A percentile compares a stretch with the other conserved stretches of the same genome.
These are phyloP conservation scores for Notocelia uddmanniana DNA, from an alignment of 2,888 invertebrate species.

Conservation along the genomic window DNA sequence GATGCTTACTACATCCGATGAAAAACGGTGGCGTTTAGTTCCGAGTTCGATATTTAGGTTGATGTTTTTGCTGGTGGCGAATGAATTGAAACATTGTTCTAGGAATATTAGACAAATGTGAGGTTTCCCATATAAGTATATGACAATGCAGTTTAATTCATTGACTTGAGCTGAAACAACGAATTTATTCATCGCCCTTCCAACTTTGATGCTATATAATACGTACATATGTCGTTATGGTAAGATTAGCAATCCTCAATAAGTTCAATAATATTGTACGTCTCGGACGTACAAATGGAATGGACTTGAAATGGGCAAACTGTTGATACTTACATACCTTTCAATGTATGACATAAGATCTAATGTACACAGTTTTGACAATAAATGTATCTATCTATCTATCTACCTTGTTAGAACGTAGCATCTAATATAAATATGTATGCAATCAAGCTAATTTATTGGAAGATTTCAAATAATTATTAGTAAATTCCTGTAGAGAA, in stretches of 20 bases:
- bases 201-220: background rate
- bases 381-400: too few species aligned
- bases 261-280: too few species aligned
- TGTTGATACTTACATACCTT: too few species aligned
- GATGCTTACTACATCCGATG: slow-evolving; percentile 27
- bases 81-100: slow-evolving; percentile 12
- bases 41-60: slow-evolving; percentile 20
- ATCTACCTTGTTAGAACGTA: too few species aligned
- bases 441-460: too few species aligned
- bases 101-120: slow-evolving; percentile 3
- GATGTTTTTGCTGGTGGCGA: slow-evolving; percentile 2
- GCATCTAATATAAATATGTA: too few species aligned
- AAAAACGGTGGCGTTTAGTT: slow-evolving; percentile 29
- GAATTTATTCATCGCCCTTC: background rate
- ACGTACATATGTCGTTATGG: background rate
- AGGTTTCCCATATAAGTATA: slow-evolving; percentile 10
- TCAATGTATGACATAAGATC: too few species aligned
- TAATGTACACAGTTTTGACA: too few species aligned
- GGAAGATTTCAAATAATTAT: background rate
- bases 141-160: background rate
- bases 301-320: too few species aligned
- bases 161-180: background rate
- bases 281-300: too few species aligned
- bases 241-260: too few species aligned
- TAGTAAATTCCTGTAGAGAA: background rate